Base-by-base conservation (phyloP, 2,797 vertebrate species). In the Trachops cirrhosus region DNA sequence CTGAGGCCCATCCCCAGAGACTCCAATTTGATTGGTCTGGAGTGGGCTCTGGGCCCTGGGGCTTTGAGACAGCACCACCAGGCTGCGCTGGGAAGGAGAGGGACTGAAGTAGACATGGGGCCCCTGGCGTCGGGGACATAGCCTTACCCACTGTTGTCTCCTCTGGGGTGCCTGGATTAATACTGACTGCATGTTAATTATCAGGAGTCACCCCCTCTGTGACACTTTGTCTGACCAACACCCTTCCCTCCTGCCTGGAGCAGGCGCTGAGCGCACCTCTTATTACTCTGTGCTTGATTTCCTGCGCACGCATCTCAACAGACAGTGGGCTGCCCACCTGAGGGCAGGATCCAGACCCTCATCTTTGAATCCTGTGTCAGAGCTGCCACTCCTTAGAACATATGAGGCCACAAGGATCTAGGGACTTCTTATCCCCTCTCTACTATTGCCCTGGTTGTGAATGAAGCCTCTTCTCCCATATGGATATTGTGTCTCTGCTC, bases 221-320 rank as follows among this genome's bases (percentile, higher is more conserved):
- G 59, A 44, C 71, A 21, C 22, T n/a, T 14, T 22, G 41, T 34
- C 37, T 78, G 52, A 77, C 37, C 8, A 12, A 6, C 14, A 37
- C 10, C 70, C 54, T 16, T 22, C 24, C 4, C 8, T 5, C 24
- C 41, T 1, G 2, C 32, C 41, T 34, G 29, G 26, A 29, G 18
- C 41, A 37, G 73, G 62, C 44, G 9, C 46, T 26, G 9, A 7
- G 9, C 0, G 0, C 0, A 1, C 41, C 57, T 73, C 77, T 91
- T 85, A 70, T 67, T 64, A 34, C 44, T 59, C 57, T 19, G 29
- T 3, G 9, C 67, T 94, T 91, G 78, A 94, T 86, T 94, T 97
- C 95, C 91, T 83, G 90, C 92, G 90, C 14, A 64, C 1, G 14
- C 14, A 29, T 88, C 85, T 89, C 77, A 29, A 10, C 6, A 67